These are phyloP conservation scores for Florisuga fusca DNA, from an alignment of 2,797 vertebrate genomes.

Conservation along the genomic window DNA sequence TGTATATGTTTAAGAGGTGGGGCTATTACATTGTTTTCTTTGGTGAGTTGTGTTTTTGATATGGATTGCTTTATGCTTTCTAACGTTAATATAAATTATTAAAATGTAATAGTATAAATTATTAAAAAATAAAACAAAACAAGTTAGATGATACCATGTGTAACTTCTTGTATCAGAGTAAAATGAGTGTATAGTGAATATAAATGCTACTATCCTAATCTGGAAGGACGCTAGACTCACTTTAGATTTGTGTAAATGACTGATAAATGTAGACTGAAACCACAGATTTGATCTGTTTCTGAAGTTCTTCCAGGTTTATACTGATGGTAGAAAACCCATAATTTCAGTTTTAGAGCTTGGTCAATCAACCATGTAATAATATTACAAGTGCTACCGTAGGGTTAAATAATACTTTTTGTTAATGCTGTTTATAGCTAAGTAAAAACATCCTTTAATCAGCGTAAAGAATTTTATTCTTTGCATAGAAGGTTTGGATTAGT, in stretches of 20 bases:
- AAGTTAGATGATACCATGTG: neutral
- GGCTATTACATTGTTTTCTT: neutral
- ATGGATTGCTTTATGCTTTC: neutral
- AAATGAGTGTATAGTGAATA: neutral
- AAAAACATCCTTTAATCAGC: neutral
- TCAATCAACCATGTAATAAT: neutral
- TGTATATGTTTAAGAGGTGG: neutral
- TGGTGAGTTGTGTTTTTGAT: neutral
- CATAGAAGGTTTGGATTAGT: neutral
- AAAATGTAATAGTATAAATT: no score
- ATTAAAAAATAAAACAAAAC: no score
- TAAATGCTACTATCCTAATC: neutral
- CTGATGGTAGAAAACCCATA: neutral
- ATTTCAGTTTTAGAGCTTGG: neutral
- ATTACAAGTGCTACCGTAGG: neutral
- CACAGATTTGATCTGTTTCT: neutral
- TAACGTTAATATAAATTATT: neutral
- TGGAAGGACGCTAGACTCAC: neutral
- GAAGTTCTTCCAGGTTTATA: neutral
- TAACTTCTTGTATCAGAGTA: neutral
- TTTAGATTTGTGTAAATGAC: neutral
- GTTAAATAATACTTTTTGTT: neutral
- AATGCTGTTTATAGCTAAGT: neutral
- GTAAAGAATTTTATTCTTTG: neutral
- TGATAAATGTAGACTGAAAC: neutral